Base-by-base conservation (phyloP, 1,140 invertebrate species). In the Papilio polyxenes region DNA sequence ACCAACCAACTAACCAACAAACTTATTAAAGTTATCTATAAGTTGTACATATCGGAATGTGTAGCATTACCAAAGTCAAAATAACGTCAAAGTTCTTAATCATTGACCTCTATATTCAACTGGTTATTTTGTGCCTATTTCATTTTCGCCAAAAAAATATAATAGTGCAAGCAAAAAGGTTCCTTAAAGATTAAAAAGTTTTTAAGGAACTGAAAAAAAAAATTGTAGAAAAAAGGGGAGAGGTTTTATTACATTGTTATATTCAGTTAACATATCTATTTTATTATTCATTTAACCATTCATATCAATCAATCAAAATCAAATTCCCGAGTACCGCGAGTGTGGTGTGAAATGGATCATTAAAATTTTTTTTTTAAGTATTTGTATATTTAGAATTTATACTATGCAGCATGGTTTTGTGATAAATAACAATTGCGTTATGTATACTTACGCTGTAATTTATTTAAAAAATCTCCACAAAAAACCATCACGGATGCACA, bases 301-400 rank as follows among this genome's bases (percentile, higher is more conserved):
- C 59, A 15, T 31, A 69, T 40, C 65, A 69, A 69, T 69, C 31
- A 69, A n/a, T n/a, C n/a, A n/a, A n/a, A n/a, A n/a, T n/a, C n/a
- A n/a, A n/a, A n/a, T n/a, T n/a, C n/a, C n/a, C n/a, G n/a, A n/a
- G n/a, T n/a, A n/a, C n/a, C n/a, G n/a, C n/a, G n/a, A n/a, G n/a
- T n/a, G n/a, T n/a, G n/a, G n/a, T n/a, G n/a, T n/a, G n/a, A n/a
- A 6, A 65, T 31, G 23, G 23, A 31, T 31, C 23, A 0, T 31
- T 31, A 59, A 59, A 7, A 59, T 1, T 5, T 59, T 6, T 59
- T 59, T n/a, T 59, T 59, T 20, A 59, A 59, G 17, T 20, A 20
- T 59, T 20, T 59, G 56, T 59, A n/a, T 59, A 59, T 5, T 59
- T 72, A 37, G 11, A 37, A 11, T 13, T 2, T 72, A 2, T 40